Base-by-base conservation (phyloP, 2,888 invertebrate genomes). In the Eilema caniola region DNA sequence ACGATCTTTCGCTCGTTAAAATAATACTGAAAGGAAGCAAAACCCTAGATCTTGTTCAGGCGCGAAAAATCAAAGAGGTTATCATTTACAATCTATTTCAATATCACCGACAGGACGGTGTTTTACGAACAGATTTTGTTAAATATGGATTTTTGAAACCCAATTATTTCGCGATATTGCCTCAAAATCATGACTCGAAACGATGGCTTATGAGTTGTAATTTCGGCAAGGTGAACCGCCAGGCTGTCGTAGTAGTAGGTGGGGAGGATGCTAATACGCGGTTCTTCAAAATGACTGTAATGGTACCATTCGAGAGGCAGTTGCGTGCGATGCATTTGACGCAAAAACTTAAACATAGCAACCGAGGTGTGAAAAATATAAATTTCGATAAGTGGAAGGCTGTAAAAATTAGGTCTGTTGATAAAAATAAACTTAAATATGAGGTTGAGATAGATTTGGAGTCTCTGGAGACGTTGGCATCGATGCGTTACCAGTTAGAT, bases 11-110 rank as follows among this genome's bases (percentile, higher is more conserved):
- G 4, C 77, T 89, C 1, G 80, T 95, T 10, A 92, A 91, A 81
- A 84, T 95, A 56, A 84, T 88, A 8, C 71, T 92, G 1, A 90
- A 89, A 70, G 92, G 91, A 16, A 85, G 85, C 71, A 93, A 91
- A 70, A 77, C 84, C 1, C 68, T 93, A 8, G 79, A 80, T 3
- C 57, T 92, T 2, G 61, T 69, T 3, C 84, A 88, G 41, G 92
- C 93, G 16, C 86, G 91, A 12, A 92, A 91, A 80, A 89, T 95
- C 41, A 93, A 92, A 76, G 93, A 95, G 73, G 86, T 88, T 57
- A 71, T 95, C 4, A 85, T 93, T 24, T 90, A 89, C 67, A 84
- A 90, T 53, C 74, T 95, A 23, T 93, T 88, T 75, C 90, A 90
- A 67, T 91, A 94, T 76, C 90, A 89, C 12, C 87, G 88, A 53